Evolutionary conservation across 2,797 vertebrate species (phyloP), one percentile per base, ranked within the genome.

Genomic region (Pantherophis vulpinus): DNA sequence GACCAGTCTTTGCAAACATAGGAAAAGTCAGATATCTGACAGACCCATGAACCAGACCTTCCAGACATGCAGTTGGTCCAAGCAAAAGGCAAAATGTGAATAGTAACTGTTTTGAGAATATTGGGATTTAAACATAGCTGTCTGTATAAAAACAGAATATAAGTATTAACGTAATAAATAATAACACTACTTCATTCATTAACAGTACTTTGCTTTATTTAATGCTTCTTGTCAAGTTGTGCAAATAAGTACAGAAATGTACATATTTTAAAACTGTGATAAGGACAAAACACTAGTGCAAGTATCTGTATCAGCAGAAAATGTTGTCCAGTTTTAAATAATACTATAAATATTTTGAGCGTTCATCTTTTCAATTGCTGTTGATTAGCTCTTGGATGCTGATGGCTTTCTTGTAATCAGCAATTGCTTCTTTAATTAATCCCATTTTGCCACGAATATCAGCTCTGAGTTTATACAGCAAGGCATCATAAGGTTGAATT

Each of bases 381-480:
- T 79, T 74, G 61, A 91, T 86, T 90, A 60, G 51, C 47, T 97
- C 97, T 94, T 98, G 96, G 91, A 98, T 95, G 86, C 95, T 96
- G 86, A 98, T 95, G 32, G 98, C 97, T 94, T 95, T 96, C 90
- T 96, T 98, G 93, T 98, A 98, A 95, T 98, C 98, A 88, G 97
- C 92, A 89, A 98, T 59, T 25, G 98, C 98, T 94, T 97, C 96
- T 90, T 97, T 96, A 10, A 86, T 97, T 94, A 96, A 95, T 92
- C 98, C 97, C 88, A 98, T 86, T 96, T 98, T 97, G 94, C 97
- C 97, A 95, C 95, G 96, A 95, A 98, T 97, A 95, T 98, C 97
- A 94, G 98, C 97, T 96, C 98, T 98, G 42, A 98, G 96, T 92
- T 97, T 97, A 94, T 98, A 98, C 56, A 97, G 94, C 88, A 97